Evolutionary conservation across 2,113 vertebrate genomes (phyloP), one percentile per base, ranked within the genome.

Genomic region (Pantherophis guttatus): DNA sequence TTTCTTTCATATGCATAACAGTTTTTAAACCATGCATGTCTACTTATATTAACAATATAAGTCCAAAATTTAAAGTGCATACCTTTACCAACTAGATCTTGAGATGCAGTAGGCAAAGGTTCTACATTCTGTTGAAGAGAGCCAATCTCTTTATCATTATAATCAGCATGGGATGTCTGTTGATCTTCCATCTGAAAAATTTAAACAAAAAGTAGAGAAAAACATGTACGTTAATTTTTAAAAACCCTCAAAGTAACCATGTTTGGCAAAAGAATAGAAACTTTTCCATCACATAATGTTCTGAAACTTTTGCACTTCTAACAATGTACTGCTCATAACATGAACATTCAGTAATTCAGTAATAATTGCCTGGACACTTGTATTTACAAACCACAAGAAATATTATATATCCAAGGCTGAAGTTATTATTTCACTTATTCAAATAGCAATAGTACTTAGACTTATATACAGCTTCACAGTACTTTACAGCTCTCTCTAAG

Each of bases 21-120:
- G 3, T 33, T 24, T 91, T n/a, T 52, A 8, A 86, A 86, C 23
- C 11, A 65, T 24, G 11, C 3, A 53, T 2, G 86, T 44, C 52
- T 55, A 88, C 33, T 89, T 57, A 75, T 55, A 81, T 89, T 81
- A 92, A n/a, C 11, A 33, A 39, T 23, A 54, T 55, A 12, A 55
- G 2, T 39, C 54, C 88, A 0, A 1, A 59, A 94, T 65, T 70
- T 88, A 44, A 44, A 39, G 92, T 13, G 53, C 0, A 93, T 96
- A 7, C 92, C 93, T 91, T 98, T 98, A 98, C 98, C 98, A 96
- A 29, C 94, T 91, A 93, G 55, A 85, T 93, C 94, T 58, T 95
- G 97, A 81, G 95, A 88, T 87, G 88, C 87, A 0, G 48, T 8
- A 54, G 93, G 95, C 21, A 96, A 92, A 62, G 89, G 93, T 48